Evolutionary conservation across 2,888 invertebrate species (phyloP), one percentile per base, ranked within the genome.

Genomic region (Ectropis crepuscularia): DNA sequence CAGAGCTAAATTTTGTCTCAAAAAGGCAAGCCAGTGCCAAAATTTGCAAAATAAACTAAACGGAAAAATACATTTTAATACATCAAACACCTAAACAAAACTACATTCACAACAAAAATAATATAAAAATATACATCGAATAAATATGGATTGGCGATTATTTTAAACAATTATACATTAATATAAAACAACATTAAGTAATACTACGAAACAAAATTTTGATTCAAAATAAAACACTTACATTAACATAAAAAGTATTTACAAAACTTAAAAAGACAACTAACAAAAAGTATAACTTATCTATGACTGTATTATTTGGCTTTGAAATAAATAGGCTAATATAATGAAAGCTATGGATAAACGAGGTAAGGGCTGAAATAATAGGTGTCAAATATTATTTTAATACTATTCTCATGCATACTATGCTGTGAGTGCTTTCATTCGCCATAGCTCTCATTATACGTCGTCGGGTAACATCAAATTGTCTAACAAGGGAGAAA

Each of bases 241-340:
- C 80, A 80, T 74, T 79, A 78, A 76, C 55, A 39, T 47, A 47
- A 78, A 80, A 63, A 82, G 80, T 92, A 92, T 92, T 87, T 92
- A 92, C 92, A 92, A 77, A 89, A 90, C 88, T 86, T 89, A 89
- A 87, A 85, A 84, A 55, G 65, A 71, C 75, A 85, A 77, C 86
- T 90, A 89, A 87, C 82, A 88, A 88, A 89, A 84, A 83, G 75
- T 84, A 84, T 83, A 83, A 85, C 87, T 92, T 85, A 90, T 87
- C 87, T 92, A 92, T 92, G 92, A 92, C 92, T 92, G 88, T 92
- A 90, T 87, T 92, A 91, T 92, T 92, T 92, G 92, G 92, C 89
- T 92, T 92, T 90, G 86, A 88, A 90, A 92, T 92, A 90, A 92
- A 91, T 92, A 90, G 86, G 86, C 85, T 89, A 85, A 87, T 91